Base-by-base conservation (phyloP, 2,797 vertebrate genomes). In the Schizopygopsis pylzovi region DNA sequence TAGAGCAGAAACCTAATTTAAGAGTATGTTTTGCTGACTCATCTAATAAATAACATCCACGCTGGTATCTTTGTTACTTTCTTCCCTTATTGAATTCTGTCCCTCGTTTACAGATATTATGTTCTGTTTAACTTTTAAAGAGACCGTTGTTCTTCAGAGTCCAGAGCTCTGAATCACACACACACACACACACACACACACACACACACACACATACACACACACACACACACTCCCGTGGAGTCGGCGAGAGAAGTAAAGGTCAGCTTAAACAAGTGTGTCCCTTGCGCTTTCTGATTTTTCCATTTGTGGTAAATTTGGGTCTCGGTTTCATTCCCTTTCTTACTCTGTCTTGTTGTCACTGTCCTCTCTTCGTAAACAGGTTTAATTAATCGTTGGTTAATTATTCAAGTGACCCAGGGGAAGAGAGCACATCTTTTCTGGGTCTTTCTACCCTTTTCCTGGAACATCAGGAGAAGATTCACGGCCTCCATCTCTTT, bases 371-470 rank as follows among this genome's bases (percentile, higher is more conserved):
- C 82, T 89, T 92, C 81, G 6, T 92, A 94, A 94, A 92, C 92
- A 91, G 90, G 91, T 94, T 94, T 95, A 95, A 96, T 96, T 95
- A 95, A 93, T 92, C 90, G 72, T 72, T 91, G 52, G 89, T 95
- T 94, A 94, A 95, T 95, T 94, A 95, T 95, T 96, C 91, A 95
- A 89, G 85, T 75, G 15, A 71, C 93, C 89, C 86, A 11, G 90
- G 89, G 92, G 90, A 89, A 63, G 89, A 37, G 43, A 87, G 87
- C 63, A 83, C 90, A 91, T 92, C 86, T 83, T 86, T 54, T 87
- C 85, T 70, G 59, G 20, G 73, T 49, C 71, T 68, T 56, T 41
- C 33, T 80, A 52, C 72, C 9, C 61, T 54, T 85, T 85, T 59
- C 76, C 52, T 61, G 22, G 67, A 39, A 56, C 25, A 59, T 71